Base-by-base conservation (phyloP, 1,140 invertebrate species). In the Polyergus mexicanus region DNA sequence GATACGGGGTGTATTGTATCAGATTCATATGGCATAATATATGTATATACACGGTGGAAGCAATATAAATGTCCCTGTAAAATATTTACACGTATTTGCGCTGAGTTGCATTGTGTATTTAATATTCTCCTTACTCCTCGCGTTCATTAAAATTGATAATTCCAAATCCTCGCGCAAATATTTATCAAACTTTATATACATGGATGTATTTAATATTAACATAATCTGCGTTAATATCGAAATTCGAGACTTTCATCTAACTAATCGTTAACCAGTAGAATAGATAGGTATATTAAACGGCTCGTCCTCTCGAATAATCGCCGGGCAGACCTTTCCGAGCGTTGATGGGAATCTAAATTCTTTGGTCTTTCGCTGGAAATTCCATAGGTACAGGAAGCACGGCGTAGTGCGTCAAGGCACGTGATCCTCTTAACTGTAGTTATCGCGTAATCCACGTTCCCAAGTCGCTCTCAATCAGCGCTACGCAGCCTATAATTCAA, bases 401-500 rank as follows among this genome's bases (percentile, higher is more conserved):
- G 68, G 44, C 56, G 44, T 80, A 41, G 75, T 63, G 83, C 88
- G 85, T 84, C 76, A 63, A 75, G 85, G 47, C 60, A 32, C 74
- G 41, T 76, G 71, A 90, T 87, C 88, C 89, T 87, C 89, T 93
- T 90, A 91, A 74, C 86, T 69, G 85, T 89, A 92, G 90, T 91
- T 92, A 88, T 87, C 65, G 81, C 88, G 85, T 91, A 92, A 93
- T 94, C 86, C 85, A 78, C 89, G 91, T 74, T 80, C 88, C 58
- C 74, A 88, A 93, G 90, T 92, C 90, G 86, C 87, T 88, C 86
- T 88, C 89, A 93, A 93, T 93, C 92, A 91, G 89, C 90, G 84
- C 76, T 81, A 86, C 86, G 88, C 78, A 84, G 89, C 88, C 89
- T 89, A 92, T 94, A 93, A 94, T 92, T 93, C 90, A 90, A 94